phyloP scores from a whole-genome alignment of 2,888 invertebrate species.

The Eupithecia centaureata region DNA sequence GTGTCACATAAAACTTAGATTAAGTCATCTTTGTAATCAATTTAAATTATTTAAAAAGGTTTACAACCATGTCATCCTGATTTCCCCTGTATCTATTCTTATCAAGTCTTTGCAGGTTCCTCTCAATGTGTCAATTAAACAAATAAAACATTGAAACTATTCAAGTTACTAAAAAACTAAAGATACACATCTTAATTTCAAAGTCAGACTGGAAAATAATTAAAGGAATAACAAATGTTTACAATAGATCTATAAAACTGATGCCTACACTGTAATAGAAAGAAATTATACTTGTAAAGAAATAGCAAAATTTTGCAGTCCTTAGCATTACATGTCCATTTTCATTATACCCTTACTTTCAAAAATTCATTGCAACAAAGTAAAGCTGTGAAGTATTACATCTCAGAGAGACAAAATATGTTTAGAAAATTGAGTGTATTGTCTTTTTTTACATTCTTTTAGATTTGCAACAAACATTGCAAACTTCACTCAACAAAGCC shows the following conservation, averaged over 20 bases:
- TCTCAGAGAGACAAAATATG: constrained; percentile 62
- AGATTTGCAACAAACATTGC: constrained; percentile 56
- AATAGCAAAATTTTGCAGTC: constrained; percentile 76
- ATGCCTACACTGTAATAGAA: constrained; percentile 59
- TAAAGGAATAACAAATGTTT: constrained; percentile 53
- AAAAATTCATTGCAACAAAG: constrained; percentile 64
- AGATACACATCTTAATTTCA: constrained; percentile 48
- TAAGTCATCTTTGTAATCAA: constrained; percentile 54
- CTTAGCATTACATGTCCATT: constrained; percentile 66
- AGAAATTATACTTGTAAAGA: constrained; percentile 67
- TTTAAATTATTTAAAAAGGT: constrained; percentile 37
- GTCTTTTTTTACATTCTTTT: constrained; percentile 59
- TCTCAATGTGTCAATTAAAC: constrained; percentile 44
- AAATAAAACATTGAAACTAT: constrained; percentile 42
- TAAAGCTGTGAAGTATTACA: constrained; percentile 51
- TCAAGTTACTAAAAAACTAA: constrained; percentile 44
- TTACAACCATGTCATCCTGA: constrained; percentile 53
- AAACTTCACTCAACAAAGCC: constrained; percentile 46
- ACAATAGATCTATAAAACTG: constrained; percentile 56
- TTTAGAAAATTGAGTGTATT: constrained; percentile 61
- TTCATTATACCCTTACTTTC: constrained; percentile 65
- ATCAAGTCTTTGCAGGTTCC: constrained; percentile 49
- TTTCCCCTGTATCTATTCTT: constrained; percentile 57
- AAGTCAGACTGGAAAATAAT: constrained; percentile 52
- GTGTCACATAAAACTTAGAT: constrained; percentile 56